A percentile compares a stretch with the other conserved stretches of the same genome.
Evolutionary conservation across 2,888 invertebrate genomes (phyloP).

Genomic region (Lochmaea capreae): DNA sequence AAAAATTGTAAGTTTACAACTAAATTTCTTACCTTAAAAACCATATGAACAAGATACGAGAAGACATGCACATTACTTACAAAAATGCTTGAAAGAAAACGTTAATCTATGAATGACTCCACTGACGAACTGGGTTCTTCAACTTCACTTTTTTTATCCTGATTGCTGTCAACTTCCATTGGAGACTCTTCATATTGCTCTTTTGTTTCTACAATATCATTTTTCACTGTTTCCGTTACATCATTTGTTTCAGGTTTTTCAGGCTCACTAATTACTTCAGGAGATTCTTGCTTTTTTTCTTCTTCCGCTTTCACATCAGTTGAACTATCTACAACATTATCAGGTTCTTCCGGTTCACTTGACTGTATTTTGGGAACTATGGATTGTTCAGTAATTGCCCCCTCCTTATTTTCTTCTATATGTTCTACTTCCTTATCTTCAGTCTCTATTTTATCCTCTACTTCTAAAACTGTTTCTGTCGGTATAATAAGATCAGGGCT

Average conservation of each 20-base stretch:
- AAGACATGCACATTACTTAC: conserved; percentile 2
- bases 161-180: conserved; percentile 50
- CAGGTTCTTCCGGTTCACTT: conserved; percentile 6
- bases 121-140: conserved; percentile 41
- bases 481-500: conserved; percentile 12
- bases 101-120: conserved; percentile 29
- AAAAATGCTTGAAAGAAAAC: conserved; percentile 23
- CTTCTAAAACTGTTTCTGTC: conserved; percentile 31
- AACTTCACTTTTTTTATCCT: conserved; percentile 37
- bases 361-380: conserved; percentile 5
- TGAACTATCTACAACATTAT: conserved; percentile 32
- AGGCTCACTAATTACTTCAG: conserved; percentile 47
- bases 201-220: conserved; percentile 15
- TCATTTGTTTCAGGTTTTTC: conserved; percentile 30
- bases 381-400: not conserved
- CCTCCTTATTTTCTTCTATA: conserved; percentile 15
- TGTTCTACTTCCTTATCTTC: conserved; percentile 31
- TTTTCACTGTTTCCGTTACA: conserved; percentile 16
- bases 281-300: conserved; percentile 38
- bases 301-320: conserved; percentile 25
- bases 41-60: not conserved
- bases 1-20: not conserved
- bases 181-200: conserved; percentile 40
- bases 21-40: not conserved
- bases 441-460: conserved; percentile 17